phyloP scores from a whole-genome alignment of 2,888 invertebrate genomes.

The Tortricodes alternella region DNA sequence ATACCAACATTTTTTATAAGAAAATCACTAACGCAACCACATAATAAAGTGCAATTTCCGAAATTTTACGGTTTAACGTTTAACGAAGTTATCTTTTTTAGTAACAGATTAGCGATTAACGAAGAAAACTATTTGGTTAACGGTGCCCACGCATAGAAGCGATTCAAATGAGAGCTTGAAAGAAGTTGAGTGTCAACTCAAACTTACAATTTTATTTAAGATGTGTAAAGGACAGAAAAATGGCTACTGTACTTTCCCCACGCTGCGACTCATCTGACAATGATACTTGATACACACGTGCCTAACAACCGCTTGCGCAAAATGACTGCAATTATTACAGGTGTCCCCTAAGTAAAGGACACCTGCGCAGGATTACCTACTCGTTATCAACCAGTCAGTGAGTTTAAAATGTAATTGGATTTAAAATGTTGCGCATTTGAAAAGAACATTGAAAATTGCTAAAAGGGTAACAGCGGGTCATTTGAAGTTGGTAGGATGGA shows the following conservation, averaged over 20 bases:
- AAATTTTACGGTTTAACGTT: no score
- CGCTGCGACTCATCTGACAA: background rate
- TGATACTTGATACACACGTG: background rate
- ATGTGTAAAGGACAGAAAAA: no score
- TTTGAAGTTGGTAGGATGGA: background rate
- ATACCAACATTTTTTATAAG: no score
- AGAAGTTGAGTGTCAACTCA: no score
- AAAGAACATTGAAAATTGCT: slow-evolving; percentile 1
- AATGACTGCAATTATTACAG: background rate
- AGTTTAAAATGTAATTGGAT: slow-evolving; percentile 34
- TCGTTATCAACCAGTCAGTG: slow-evolving; percentile 30
- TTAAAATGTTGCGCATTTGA: slow-evolving; percentile 44
- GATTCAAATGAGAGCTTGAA: no score
- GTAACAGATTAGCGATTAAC: no score
- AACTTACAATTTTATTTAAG: no score
- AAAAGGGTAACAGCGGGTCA: background rate
- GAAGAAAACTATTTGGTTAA: no score
- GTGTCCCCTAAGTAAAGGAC: slow-evolving; percentile 12
- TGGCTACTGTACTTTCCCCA: background rate
- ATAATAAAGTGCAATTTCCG: no score
- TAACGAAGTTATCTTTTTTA: no score
- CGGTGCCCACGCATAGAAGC: no score
- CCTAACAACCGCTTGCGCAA: background rate
- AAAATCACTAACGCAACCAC: no score
- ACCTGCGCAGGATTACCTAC: slow-evolving; percentile 39